Percentiles rank a stretch among this genome's conserved stretches.
Conservation (phyloP, 2,888 invertebrate genomes). For the Eupsilia transversa region DNA sequence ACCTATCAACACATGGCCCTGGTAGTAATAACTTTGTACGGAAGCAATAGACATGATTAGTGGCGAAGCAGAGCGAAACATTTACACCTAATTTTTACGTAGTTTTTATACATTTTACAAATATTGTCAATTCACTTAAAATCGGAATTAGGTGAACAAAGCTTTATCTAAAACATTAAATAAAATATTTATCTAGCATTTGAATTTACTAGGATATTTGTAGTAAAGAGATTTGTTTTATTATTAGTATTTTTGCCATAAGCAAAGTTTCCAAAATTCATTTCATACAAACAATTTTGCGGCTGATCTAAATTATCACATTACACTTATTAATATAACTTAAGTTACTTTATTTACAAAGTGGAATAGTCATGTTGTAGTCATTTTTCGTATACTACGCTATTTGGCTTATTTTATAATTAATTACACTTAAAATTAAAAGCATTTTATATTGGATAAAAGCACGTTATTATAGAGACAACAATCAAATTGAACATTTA, state of each 20-base stretch:
- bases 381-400: slow-evolving; percentile 33
- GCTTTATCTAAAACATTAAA: slow-evolving; percentile 3
- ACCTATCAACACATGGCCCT: background rate
- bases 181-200: slow-evolving; percentile 18
- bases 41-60: slow-evolving; percentile 1
- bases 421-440: slow-evolving; percentile 58
- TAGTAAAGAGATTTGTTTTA: slow-evolving; percentile 21
- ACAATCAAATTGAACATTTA: slow-evolving; percentile 38
- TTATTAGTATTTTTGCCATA: slow-evolving; percentile 18
- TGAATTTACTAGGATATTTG: slow-evolving; percentile 15
- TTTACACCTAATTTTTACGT: slow-evolving; percentile 38
- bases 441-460: slow-evolving; percentile 54
- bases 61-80: slow-evolving; percentile 39
- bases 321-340: slow-evolving; percentile 68
- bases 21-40: background rate
- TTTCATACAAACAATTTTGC: slow-evolving; percentile 53
- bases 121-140: slow-evolving; percentile 74
- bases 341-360: slow-evolving; percentile 60
- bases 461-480: slow-evolving; percentile 47
- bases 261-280: slow-evolving; percentile 40
- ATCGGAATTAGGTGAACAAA: slow-evolving; percentile 51
- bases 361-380: slow-evolving; percentile 54
- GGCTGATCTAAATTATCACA: slow-evolving; percentile 71
- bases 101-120: slow-evolving; percentile 60
- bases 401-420: slow-evolving; percentile 60